A percentile compares a stretch with the other conserved stretches of the same genome.
phyloP scores from a whole-genome alignment of 2,888 invertebrate genomes.

The Spialia ferax region DNA sequence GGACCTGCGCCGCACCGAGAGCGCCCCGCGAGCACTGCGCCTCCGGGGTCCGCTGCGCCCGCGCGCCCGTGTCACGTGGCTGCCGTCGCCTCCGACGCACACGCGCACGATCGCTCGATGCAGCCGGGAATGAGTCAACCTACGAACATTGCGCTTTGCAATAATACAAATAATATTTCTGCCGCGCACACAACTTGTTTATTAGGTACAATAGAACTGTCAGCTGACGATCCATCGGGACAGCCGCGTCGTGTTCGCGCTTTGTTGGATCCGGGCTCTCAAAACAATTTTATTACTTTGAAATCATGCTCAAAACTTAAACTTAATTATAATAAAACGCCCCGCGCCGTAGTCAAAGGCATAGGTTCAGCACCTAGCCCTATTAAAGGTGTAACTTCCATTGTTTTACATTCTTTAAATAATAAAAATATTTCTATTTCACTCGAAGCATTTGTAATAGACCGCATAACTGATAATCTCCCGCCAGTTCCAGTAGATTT shows the following conservation, averaged over 20 bases:
- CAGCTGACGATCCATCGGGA: neutral
- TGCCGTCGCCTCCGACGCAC: constrained; percentile 1
- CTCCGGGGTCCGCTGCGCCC: neutral
- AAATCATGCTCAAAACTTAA: neutral
- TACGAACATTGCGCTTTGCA: neutral
- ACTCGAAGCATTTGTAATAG: neutral
- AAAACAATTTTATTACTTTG: constrained; percentile 2
- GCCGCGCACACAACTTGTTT: neutral
- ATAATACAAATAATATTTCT: neutral
- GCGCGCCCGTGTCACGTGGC: neutral
- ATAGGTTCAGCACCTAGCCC: neutral
- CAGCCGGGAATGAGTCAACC: constrained; percentile 4
- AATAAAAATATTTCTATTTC: neutral
- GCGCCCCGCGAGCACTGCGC: constrained; percentile 1
- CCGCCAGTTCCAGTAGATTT: neutral
- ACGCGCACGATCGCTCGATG: constrained; percentile 1
- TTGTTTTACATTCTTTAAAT: neutral
- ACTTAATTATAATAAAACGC: constrained; percentile 1
- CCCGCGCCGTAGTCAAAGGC: neutral
- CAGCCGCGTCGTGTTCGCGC: constrained; percentile 2
- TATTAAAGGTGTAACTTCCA: neutral
- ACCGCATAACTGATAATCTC: constrained; percentile 1
- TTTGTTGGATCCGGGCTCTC: constrained; percentile 1
- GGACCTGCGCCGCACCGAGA: constrained; percentile 1
- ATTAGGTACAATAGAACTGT: neutral